A percentile compares a stretch with the other conserved stretches of the same genome.
Conservation (phyloP, 1,140 invertebrate species). For the Drosophila carrolli region DNA sequence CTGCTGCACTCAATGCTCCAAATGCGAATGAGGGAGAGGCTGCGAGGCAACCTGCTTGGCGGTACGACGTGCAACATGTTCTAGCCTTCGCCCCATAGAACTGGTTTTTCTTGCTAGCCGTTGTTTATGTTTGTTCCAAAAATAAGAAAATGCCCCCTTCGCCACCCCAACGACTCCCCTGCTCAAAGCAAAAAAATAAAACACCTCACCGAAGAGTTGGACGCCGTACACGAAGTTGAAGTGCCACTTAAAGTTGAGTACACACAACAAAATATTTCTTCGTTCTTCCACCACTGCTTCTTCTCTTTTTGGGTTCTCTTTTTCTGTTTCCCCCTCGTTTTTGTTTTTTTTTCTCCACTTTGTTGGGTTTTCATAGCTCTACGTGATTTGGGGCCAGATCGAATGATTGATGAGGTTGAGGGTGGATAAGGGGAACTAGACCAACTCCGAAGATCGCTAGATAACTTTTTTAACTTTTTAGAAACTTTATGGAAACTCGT, state of each 20-base stretch:
- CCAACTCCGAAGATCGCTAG: slow-evolving; percentile 21
- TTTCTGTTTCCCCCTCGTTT: background rate
- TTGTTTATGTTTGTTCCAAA: slow-evolving; percentile 78
- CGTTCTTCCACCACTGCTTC: slow-evolving; percentile 19
- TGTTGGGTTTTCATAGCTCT: slow-evolving; percentile 11
- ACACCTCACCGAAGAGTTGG: slow-evolving; percentile 34
- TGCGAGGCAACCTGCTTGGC: slow-evolving; percentile 36
- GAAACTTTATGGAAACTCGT: slow-evolving; percentile 4
- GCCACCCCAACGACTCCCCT: slow-evolving; percentile 21
- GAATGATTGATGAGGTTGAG: slow-evolving; percentile 51
- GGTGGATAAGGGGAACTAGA: slow-evolving; percentile 11
- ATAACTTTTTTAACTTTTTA: slow-evolving; percentile 15
- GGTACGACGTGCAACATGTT: slow-evolving; percentile 63
- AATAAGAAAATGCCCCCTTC: slow-evolving; percentile 54
- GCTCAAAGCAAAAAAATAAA: slow-evolving; percentile 20
- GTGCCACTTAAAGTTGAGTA: slow-evolving; percentile 55
- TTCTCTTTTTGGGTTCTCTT: background rate
- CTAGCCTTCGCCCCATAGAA: slow-evolving; percentile 57
- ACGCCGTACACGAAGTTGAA: slow-evolving; percentile 46
- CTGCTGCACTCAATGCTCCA: slow-evolving; percentile 57
- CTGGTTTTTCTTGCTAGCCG: slow-evolving; percentile 51
- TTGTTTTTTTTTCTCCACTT: background rate
- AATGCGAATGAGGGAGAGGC: slow-evolving; percentile 31
- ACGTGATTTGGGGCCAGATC: slow-evolving; percentile 56
- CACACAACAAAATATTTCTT: slow-evolving; percentile 54